Conservation (phyloP, 2,888 invertebrate species). For the Drosophila hawaiiensis region DNA sequence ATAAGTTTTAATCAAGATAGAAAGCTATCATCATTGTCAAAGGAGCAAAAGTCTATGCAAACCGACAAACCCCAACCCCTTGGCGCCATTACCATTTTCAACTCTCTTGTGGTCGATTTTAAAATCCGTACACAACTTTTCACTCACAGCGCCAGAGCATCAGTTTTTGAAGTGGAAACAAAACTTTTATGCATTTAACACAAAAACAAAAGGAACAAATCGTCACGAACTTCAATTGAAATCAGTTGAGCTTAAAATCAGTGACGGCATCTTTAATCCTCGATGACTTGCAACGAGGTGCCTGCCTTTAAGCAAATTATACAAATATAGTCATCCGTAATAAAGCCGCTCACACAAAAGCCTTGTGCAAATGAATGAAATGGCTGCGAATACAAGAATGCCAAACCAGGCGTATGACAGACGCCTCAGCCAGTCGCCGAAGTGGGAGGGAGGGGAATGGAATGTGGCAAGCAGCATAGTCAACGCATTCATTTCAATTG, state of each 20-base stretch:
- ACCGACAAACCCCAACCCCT: not conserved
- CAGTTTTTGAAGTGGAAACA: constrained; percentile 63
- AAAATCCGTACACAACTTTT: constrained; percentile 75
- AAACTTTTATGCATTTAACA: constrained; percentile 67
- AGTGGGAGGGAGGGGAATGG: constrained; percentile 10
- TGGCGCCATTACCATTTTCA: constrained; percentile 29
- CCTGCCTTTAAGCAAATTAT: constrained; percentile 53
- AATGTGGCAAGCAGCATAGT: constrained; percentile 51
- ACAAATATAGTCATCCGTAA: constrained; percentile 35
- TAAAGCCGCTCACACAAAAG: constrained; percentile 48
- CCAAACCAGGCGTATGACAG: constrained; percentile 63
- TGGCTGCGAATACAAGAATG: constrained; percentile 54
- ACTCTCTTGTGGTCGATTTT: constrained; percentile 54
- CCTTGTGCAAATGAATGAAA: constrained; percentile 48
- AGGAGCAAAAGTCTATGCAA: not conserved
- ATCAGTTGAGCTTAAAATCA: constrained; percentile 7
- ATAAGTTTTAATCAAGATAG: not conserved
- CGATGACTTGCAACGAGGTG: constrained; percentile 25
- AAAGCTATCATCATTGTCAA: not conserved
- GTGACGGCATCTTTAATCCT: constrained; percentile 40
- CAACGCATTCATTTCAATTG: constrained; percentile 56
- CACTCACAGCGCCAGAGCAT: constrained; percentile 55
- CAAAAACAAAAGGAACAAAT: constrained; percentile 56
- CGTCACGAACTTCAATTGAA: constrained; percentile 56
- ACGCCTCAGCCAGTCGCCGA: constrained; percentile 14